Evolutionary conservation across 2,888 invertebrate genomes (phyloP).

Genomic region (Nomada ruficornis): DNA sequence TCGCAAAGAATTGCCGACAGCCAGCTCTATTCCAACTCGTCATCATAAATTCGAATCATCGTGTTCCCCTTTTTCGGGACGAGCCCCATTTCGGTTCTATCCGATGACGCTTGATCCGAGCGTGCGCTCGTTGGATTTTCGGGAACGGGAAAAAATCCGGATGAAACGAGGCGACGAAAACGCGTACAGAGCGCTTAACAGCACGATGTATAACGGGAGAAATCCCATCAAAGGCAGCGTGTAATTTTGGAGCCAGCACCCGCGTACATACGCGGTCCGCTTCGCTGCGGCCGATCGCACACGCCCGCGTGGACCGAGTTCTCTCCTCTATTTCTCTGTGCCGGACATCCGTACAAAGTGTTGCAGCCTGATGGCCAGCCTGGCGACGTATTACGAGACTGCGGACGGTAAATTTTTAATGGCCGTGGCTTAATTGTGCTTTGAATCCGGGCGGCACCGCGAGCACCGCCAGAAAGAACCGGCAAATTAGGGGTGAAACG

Average conservation of each 20-base stretch:
- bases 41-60: not conserved
- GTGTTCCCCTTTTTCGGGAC: not conserved
- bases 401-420: conserved; percentile 77
- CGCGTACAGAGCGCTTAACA: conserved; percentile 47
- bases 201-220: conserved; percentile 39
- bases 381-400: conserved; percentile 65
- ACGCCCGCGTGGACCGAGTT: conserved; percentile 7
- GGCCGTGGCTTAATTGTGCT: conserved; percentile 78
- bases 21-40: not conserved
- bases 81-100: not conserved
- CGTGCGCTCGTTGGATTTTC: conserved; percentile 11
- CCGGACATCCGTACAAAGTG: conserved; percentile 63
- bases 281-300: not conserved
- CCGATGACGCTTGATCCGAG: conserved; percentile 18
- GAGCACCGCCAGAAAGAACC: conserved; percentile 52
- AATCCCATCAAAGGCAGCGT: conserved; percentile 67
- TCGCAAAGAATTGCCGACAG: not conserved
- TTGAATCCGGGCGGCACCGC: conserved; percentile 70
- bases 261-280: not conserved
- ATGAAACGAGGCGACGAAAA: conserved; percentile 29
- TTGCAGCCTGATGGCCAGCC: conserved; percentile 56
- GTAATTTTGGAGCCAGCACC: conserved; percentile 56
- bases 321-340: conserved; percentile 5
- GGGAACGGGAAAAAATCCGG: conserved; percentile 17
- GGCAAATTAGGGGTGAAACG: conserved; percentile 48